These are phyloP conservation scores for Ganaspis sp. DNA, from an alignment of 1,140 invertebrate genomes.

Conservation along the genomic window DNA sequence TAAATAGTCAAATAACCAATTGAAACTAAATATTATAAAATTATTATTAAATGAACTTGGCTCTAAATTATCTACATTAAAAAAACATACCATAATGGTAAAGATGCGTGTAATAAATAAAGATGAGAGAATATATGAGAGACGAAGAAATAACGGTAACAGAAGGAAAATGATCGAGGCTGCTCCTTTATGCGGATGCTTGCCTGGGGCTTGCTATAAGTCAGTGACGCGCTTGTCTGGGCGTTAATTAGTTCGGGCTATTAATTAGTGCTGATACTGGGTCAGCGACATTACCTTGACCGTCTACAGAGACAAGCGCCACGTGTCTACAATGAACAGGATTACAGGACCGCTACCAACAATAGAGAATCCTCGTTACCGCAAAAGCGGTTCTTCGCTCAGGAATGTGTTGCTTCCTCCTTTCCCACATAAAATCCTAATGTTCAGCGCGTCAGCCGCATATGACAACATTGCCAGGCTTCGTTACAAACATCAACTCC, in stretches of 20 bases:
- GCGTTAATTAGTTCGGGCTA: background rate
- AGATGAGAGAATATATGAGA: background rate
- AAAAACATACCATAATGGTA: background rate
- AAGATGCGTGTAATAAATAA: background rate
- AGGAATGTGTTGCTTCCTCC: conserved; percentile 11
- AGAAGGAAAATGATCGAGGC: background rate
- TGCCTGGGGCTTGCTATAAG: background rate
- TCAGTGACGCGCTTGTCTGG: background rate
- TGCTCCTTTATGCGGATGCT: background rate
- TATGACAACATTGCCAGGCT: background rate
- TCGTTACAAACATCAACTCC: too few species aligned
- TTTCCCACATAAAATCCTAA: background rate
- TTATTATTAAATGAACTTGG: too few species aligned
- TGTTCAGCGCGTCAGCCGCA: background rate
- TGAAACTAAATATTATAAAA: too few species aligned
- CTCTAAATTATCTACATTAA: background rate
- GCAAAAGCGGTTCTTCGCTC: background rate
- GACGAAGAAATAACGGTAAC: background rate
- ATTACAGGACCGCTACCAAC: background rate
- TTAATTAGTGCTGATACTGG: background rate
- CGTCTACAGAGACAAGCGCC: background rate
- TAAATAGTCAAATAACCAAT: too few species aligned
- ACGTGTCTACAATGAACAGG: background rate
- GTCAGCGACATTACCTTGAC: background rate
- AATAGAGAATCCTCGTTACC: background rate